Base-by-base conservation (phyloP, 2,888 invertebrate genomes). In the Papilio gigon region DNA sequence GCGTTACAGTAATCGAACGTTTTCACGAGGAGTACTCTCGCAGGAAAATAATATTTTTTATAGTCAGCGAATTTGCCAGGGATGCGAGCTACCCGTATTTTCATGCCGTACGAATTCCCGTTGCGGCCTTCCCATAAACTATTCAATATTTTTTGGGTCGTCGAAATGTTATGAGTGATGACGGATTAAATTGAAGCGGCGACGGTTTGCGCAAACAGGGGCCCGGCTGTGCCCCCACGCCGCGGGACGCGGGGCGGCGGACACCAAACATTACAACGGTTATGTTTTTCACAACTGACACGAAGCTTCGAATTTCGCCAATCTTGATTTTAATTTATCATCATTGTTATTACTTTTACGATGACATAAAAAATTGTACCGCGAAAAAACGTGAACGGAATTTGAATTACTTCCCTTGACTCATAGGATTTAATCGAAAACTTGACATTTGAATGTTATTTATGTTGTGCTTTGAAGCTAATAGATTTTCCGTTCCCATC, bases 111-210 rank as follows among this genome's bases (percentile, higher is more conserved):
- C 60, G 40, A 27, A 50, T 59, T 40, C 67, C 42, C 67, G 37
- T 53, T 25, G 62, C 62, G 56, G 59, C 53, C 50, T 20, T 17
- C 60, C 63, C 67, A 40, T 62, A 53, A 67, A 67, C 67, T 67
- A 62, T 67, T 67, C 62, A 61, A 67, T 56, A 67, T 66, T 66
- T 66, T 67, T 53, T 14, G 62, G 60, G 37, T 53, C 67, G 67
- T 53, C 40, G 53, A 53, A 66, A 59, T 33, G 53, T 25, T 47
- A 47, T 47, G 59, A 66, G 66, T 30, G 67, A 67, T 67, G 67
- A 67, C 50, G 67, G 61, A 62, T 67, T 53, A 67, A 62, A 67
- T 62, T 61, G 67, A 63, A 35, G 22, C 62, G 33, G 33, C 27
- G 53, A 14, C 17, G 33, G 42, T 30, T 4, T 9, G 44, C 8